Base-by-base conservation (phyloP, 2,888 invertebrate genomes). In the Serrognathus titanus region DNA sequence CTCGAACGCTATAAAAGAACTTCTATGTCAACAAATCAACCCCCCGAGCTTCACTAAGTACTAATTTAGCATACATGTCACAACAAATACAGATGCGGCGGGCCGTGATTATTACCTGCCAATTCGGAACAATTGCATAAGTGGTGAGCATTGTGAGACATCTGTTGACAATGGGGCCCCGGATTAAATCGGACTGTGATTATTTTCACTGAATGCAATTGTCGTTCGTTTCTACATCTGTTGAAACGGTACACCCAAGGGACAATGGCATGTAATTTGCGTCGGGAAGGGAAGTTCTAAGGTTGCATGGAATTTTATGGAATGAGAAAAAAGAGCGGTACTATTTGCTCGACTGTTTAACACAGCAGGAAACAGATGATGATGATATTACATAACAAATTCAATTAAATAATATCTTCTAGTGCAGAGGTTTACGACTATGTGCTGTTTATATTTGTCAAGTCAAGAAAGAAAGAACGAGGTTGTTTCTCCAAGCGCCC, bases 31-130 rank as follows among this genome's bases (percentile, higher is more conserved):
- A 43, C 43, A 43, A 20, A 43, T 9, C 43, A 20, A 20, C 13
- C 12, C 43, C 43, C 16, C 8, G 13, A 13, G 41, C 13, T 20
- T 13, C 43, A 16, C 43, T 4, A 41, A 55, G 38, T 51, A 48
- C 48, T 48, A 57, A 60, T 63, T 66, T 63, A 61, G 63, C 68
- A 67, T 66, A 66, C 69, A 71, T 71, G 71, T 72, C 72, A 72
- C 72, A 72, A 72, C 72, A 72, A 71, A 72, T 71, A 71, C 71
- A 71, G 56, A 55, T 60, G 60, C 57, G 51, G 63, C 65, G 64
- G 59, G 66, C 55, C 62, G 55, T 67, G 70, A 71, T 72, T 73
- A 73, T 73, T 73, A 73, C 73, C 73, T 73, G 73, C 73, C 73
- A 73, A 73, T 73, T 57, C 53, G 58, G 65, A 56, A 69, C 69